Evolutionary conservation across 2,888 invertebrate genomes (phyloP), one percentile per base, ranked within the genome.

Genomic region (Netelia virgata): DNA sequence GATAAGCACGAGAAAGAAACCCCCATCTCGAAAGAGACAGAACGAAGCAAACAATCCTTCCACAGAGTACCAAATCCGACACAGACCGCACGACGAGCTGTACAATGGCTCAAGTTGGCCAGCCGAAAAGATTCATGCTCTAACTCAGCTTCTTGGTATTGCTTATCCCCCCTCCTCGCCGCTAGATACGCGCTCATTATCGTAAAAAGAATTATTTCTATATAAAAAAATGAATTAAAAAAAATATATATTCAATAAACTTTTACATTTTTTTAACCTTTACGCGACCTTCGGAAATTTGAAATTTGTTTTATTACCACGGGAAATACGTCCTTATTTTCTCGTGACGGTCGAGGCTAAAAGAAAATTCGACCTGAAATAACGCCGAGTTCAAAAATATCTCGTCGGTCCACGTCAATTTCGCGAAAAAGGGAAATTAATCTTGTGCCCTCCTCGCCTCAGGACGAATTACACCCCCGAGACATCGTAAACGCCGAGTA

Each of bases 391-490:
- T 9, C 16, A 57, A 5, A 57, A 57, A 57, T 18, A 8, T 57
- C 36, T 6, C 20, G 16, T 57, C 8, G 53, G 53, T 53, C 18
- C 18, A 57, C 18, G 57, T 18, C 57, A 57, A 18, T 57, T 16
- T 18, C 10, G 18, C 10, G 57, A 18, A 57, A 57, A 57, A 57
- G 16, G 9, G 9, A 57, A 18, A 9, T 57, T 57, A 36, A 74
- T 18, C 28, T 63, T 53, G 57, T 28, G 16, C 6, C 47, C 14
- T 86, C 82, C 47, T 76, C 50, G 66, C 53, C 61, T 43, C 55
- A 41, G 68, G 81, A 80, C 82, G 84, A 85, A 87, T 86, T 86
- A 86, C 84, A 79, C 86, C 85, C 85, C 68, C 59, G 83, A 81
- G 86, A 72, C 66, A 59, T 66, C 72, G 72, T 76, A 84, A 86